These are phyloP conservation scores for Cabera pusaria DNA, from an alignment of 2,888 invertebrate species.

Conservation along the genomic window DNA sequence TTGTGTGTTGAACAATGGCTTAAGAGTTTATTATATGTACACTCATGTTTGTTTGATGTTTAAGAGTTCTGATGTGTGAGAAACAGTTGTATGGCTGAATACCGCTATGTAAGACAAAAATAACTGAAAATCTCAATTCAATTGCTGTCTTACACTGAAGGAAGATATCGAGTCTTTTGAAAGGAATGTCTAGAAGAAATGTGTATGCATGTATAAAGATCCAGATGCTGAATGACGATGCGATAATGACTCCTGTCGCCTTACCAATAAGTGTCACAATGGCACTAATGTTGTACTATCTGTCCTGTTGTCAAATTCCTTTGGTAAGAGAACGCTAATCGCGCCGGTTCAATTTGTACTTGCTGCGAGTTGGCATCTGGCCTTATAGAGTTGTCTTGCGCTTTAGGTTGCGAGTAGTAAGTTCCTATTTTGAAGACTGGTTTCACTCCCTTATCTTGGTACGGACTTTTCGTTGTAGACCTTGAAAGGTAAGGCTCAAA, in stretches of 20 bases:
- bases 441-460: slow-evolving; percentile 63
- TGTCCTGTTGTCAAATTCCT: slow-evolving; percentile 69
- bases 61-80: slow-evolving; percentile 2
- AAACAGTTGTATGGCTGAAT: slow-evolving; percentile 1
- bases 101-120: not conserved
- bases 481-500: slow-evolving; percentile 62
- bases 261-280: slow-evolving; percentile 68
- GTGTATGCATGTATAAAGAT: slow-evolving; percentile 35
- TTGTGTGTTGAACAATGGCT: slow-evolving; percentile 2
- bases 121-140: slow-evolving; percentile 1
- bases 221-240: slow-evolving; percentile 35
- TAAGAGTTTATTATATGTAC: slow-evolving; percentile 3
- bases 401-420: slow-evolving; percentile 70
- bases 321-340: slow-evolving; percentile 65
- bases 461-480: slow-evolving; percentile 81
- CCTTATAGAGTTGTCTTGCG: slow-evolving; percentile 73
- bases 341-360: slow-evolving; percentile 75
- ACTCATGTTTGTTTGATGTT: not conserved
- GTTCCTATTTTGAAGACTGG: slow-evolving; percentile 75
- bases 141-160: slow-evolving; percentile 1
- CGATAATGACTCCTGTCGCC: slow-evolving; percentile 53
- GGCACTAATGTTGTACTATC: slow-evolving; percentile 60
- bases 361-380: slow-evolving; percentile 77
- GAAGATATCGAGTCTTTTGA: slow-evolving; percentile 2
- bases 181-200: slow-evolving; percentile 19